phyloP scores from a whole-genome alignment of 2,888 invertebrate species.

The Cephus pulcher region DNA sequence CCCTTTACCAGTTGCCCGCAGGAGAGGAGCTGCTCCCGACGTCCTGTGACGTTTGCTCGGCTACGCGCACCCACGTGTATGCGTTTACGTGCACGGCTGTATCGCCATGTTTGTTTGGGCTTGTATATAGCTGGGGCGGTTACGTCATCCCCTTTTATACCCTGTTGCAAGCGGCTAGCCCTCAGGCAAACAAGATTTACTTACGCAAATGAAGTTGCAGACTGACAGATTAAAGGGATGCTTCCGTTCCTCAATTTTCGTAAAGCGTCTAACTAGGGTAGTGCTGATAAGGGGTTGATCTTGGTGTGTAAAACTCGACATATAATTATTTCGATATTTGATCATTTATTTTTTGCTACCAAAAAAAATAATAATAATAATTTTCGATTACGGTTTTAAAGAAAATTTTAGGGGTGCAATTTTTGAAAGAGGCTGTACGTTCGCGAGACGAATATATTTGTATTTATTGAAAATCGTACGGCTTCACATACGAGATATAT shows the following conservation, averaged over 20 bases:
- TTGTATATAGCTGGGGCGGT: neutral
- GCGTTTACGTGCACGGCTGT: neutral
- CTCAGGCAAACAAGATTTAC: constrained; percentile 25
- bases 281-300: neutral
- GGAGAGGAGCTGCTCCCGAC: neutral
- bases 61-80: neutral
- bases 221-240: constrained; percentile 23
- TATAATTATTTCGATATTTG: neutral
- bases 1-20: neutral
- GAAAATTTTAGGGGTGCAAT: neutral
- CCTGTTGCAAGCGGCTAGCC: constrained; percentile 11
- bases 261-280: neutral
- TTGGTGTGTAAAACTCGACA: neutral
- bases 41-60: neutral
- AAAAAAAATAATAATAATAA: too few species aligned
- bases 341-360: too few species aligned
- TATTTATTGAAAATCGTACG: neutral
- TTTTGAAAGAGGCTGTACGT: neutral
- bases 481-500: neutral
- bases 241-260: neutral
- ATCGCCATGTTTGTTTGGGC: neutral
- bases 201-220: constrained; percentile 25
- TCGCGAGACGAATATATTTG: neutral
- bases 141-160: neutral
- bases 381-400: neutral